Base-by-base conservation (phyloP, 2,888 invertebrate genomes). In the Drosophila quinaria region DNA sequence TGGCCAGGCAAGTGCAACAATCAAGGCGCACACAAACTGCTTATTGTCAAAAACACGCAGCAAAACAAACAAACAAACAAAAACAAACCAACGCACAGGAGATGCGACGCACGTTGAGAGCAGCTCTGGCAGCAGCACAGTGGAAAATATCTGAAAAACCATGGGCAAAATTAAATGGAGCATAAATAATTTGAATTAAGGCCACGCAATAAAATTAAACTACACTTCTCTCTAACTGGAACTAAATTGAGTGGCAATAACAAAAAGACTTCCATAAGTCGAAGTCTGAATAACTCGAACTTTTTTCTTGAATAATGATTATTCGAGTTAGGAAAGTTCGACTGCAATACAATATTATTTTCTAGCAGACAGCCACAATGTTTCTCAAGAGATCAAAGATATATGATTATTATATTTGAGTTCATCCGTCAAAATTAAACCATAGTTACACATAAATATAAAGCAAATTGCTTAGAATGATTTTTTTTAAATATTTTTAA, bases 1-100 rank as follows among this genome's bases (percentile, higher is more conserved):
- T 81, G 71, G 59, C 82, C 80, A 47, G 63, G 65, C 83, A 73
- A 89, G 89, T 89, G 83, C 87, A 83, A 84, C 89, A 89, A 87
- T 84, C 89, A 87, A 81, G 89, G 79, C 81, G 72, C 81, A 89
- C 83, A 84, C 84, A 68, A 84, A 81, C 81, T 75, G 89, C 87
- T 89, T 84, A 84, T 89, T 84, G 89, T 83, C 83, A 83, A 89
- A 83, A 83, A 83, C 83, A 74, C 76, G 87, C 89, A 84, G 59
- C 58, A 63, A 78, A 61, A 65, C 74, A 68, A 71, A 54, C 80
- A 86, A 80, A 63, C 71, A 75, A 75, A 62, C 81, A 78, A 74
- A 61, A 42, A 19, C 41, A 74, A 68, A 64, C 80, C 73, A 70
- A 62, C 54, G 41, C 62, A 47, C 81, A 58, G 60, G 58, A 49